Evolutionary conservation across 1,140 invertebrate genomes (phyloP), one percentile per base, ranked within the genome.

Genomic region (Hyles euphorbiae): DNA sequence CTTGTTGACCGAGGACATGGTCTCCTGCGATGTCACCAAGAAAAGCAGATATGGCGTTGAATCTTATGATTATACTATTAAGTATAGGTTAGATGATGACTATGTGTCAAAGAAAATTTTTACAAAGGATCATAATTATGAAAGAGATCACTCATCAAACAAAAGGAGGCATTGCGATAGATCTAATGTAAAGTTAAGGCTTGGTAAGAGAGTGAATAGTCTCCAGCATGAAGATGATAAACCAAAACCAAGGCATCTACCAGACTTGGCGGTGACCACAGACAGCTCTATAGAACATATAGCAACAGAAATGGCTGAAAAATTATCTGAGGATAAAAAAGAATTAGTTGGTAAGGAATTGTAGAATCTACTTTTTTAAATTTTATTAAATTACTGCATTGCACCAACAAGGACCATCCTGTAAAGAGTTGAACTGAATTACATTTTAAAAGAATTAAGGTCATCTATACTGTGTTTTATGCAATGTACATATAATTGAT

Each of bases 271-370:
- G 34, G 84, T 86, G 3, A 91, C 81, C 40, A 32, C 67, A 3
- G 90, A 91, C 34, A 91, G 90, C 63, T 79, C 89, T 47, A 78
- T 91, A 50, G 90, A 90, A 5, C 92, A 91, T 61, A 90, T 95
- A 56, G 93, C 93, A 40, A 87, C 81, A 50, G 94, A 95, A 74
- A 94, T 95, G 69, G 90, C 93, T 9, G 89, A 90, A 44, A 94
- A 95, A 77, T 89, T 95, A 12, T 87, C 78, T 54, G 94, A 95
- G 80, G 91, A 92, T 60, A 94, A 95, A 65, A 92, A 93, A 76
- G 90, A 92, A 65, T 90, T 95, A 65, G 90, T 95, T 71, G 89
- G 94, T 95, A 90, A 88, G 91, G 90, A 51, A 6, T 11, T 6
- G 11, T 48, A n/a, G 36, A 40, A 40, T 48, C 3, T n/a, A 48